These are phyloP conservation scores for Acleris laterana DNA, from an alignment of 2,888 invertebrate genomes.

Conservation along the genomic window DNA sequence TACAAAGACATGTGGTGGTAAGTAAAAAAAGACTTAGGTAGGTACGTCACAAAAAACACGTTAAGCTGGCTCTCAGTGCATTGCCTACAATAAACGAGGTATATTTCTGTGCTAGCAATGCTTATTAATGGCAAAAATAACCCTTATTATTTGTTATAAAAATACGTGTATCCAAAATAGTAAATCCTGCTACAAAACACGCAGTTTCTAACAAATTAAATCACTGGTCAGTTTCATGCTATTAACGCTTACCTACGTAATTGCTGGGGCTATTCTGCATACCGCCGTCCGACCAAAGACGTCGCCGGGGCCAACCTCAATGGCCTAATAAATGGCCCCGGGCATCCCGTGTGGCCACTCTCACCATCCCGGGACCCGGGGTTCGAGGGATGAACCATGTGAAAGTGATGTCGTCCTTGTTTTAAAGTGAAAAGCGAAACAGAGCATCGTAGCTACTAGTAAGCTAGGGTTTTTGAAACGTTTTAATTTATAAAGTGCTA, in stretches of 20 bases:
- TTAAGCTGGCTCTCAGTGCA: too few relatives aligned
- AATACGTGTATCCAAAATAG: neutral
- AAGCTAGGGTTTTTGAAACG: too few relatives aligned
- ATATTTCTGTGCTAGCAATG: too few relatives aligned
- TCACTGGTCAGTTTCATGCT: conserved; percentile 29
- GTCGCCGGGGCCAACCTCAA: conserved; percentile 38
- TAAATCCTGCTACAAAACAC: conserved; percentile 1
- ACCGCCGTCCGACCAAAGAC: conserved; percentile 37
- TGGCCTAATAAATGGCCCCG: conserved; percentile 41
- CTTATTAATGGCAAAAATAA: too few relatives aligned
- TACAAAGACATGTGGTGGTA: too few relatives aligned
- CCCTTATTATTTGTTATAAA: too few relatives aligned
- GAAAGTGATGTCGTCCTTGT: conserved; percentile 26
- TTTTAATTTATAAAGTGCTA: too few relatives aligned
- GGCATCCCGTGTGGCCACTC: conserved; percentile 40
- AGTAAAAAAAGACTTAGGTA: too few relatives aligned
- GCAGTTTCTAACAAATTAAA: conserved; percentile 14
- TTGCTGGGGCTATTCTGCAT: conserved; percentile 37
- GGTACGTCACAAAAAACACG: too few relatives aligned
- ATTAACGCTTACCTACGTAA: conserved; percentile 37
- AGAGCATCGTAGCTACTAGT: neutral
- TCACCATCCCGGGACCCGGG: conserved; percentile 30
- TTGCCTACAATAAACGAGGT: too few relatives aligned
- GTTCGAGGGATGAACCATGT: conserved; percentile 6
- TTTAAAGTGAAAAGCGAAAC: conserved; percentile 11